Percentiles rank a stretch among this genome's conserved stretches.
phyloP scores from a whole-genome alignment of 2,797 vertebrate species.

The Sebastes minor region DNA sequence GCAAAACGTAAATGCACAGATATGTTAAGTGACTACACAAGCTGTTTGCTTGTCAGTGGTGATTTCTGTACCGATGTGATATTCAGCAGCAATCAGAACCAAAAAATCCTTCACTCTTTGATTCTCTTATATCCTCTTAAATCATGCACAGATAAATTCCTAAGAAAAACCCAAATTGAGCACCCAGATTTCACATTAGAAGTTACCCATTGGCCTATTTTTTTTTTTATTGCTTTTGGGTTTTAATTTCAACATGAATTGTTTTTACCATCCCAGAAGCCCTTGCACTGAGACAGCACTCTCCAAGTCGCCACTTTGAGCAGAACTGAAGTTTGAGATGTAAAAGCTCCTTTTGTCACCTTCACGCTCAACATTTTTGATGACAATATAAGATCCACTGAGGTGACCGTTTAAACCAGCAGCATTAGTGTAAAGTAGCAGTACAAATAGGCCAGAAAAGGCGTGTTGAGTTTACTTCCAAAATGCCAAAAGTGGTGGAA shows the following conservation, averaged over 20 bases:
- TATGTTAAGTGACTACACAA: constrained; percentile 71
- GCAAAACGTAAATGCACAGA: constrained; percentile 68
- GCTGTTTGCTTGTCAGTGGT: constrained; percentile 67
- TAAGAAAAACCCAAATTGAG: constrained; percentile 14
- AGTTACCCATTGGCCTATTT: background rate
- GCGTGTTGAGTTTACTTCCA: background rate
- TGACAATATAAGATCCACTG: constrained; percentile 43
- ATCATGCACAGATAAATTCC: constrained; percentile 25
- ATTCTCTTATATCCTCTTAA: constrained; percentile 16
- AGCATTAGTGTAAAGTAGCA: constrained; percentile 58
- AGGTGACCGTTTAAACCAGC: constrained; percentile 59
- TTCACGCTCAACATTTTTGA: constrained; percentile 1
- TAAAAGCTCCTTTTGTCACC: constrained; percentile 32
- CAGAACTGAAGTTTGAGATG: constrained; percentile 25
- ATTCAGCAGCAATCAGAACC: constrained; percentile 48
- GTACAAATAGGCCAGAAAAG: constrained; percentile 40
- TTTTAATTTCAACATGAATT: background rate
- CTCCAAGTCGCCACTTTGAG: background rate
- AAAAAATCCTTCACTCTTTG: background rate
- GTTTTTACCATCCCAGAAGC: constrained; percentile 8
- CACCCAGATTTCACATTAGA: constrained; percentile 51
- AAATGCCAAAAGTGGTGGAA: constrained; percentile 11
- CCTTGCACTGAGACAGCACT: constrained; percentile 17
- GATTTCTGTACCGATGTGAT: constrained; percentile 42
- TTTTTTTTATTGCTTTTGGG: constrained; percentile 45